These are phyloP conservation scores for Ferrisia virgata DNA, from an alignment of 2,888 invertebrate species.

Conservation along the genomic window DNA sequence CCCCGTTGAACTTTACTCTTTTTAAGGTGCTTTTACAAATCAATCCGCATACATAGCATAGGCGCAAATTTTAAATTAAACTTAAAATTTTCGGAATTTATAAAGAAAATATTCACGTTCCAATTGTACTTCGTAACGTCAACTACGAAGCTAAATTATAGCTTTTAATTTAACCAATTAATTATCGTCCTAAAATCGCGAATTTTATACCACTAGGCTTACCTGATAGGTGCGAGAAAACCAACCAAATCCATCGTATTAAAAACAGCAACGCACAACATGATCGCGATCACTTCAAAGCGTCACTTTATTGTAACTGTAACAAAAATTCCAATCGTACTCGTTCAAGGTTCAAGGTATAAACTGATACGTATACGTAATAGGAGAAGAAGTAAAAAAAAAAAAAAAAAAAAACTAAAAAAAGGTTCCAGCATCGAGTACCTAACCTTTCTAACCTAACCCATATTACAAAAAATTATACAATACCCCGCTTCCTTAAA, in stretches of 20 bases:
- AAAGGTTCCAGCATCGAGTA: constrained; percentile 28
- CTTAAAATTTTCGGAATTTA: not conserved
- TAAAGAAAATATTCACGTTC: not conserved
- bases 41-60: not conserved
- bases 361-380: constrained; percentile 23
- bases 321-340: not conserved
- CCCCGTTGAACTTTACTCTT: not conserved
- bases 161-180: too few species aligned
- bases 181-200: too few species aligned
- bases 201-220: too few species aligned
- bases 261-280: not conserved
- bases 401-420: too few species aligned
- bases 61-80: not conserved
- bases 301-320: not conserved
- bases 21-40: not conserved
- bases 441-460: constrained; percentile 41
- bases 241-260: too few species aligned
- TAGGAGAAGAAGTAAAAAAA: not conserved
- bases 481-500: constrained; percentile 44
- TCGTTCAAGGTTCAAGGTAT: constrained; percentile 1
- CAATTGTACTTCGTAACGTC: too few species aligned
- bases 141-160: too few species aligned
- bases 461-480: constrained; percentile 43
- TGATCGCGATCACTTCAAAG: not conserved
- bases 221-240: too few species aligned